These are phyloP conservation scores for Galerucella calmariensis DNA, from an alignment of 2,888 invertebrate genomes.

Conservation along the genomic window DNA sequence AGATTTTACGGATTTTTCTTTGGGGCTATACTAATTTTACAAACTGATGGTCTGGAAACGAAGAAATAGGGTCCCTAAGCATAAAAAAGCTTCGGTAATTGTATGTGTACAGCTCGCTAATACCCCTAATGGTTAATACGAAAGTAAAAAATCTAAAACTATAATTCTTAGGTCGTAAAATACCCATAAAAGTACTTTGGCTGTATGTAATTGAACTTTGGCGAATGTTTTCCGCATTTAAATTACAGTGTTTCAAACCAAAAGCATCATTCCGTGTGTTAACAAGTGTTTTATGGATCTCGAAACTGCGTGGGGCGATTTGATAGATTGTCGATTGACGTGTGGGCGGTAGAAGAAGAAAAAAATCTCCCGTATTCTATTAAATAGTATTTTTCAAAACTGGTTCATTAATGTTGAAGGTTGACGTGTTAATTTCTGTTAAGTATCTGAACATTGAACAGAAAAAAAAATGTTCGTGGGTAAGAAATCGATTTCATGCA, in stretches of 20 bases:
- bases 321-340: slow-evolving; percentile 35
- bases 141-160: slow-evolving; percentile 25
- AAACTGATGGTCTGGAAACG: no score
- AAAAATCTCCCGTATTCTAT: slow-evolving; percentile 22
- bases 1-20: no score
- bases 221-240: slow-evolving; percentile 41
- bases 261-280: slow-evolving; percentile 37
- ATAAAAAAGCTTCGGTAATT: no score
- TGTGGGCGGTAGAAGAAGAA: slow-evolving; percentile 22
- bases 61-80: no score
- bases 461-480: not conserved
- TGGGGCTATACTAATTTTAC: no score
- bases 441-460: not conserved
- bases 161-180: slow-evolving; percentile 24
- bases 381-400: slow-evolving; percentile 30
- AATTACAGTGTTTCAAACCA: slow-evolving; percentile 38
- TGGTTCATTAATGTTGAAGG: slow-evolving; percentile 37
- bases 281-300: slow-evolving; percentile 36
- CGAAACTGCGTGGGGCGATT: slow-evolving; percentile 35
- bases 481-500: not conserved
- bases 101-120: slow-evolving; percentile 8
- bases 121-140: slow-evolving; percentile 1
- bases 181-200: slow-evolving; percentile 20
- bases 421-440: slow-evolving; percentile 30
- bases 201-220: slow-evolving; percentile 31